Evolutionary conservation across 1,140 invertebrate genomes (phyloP), one percentile per base, ranked within the genome.

Genomic region (Rhopalosiphum maidis): DNA sequence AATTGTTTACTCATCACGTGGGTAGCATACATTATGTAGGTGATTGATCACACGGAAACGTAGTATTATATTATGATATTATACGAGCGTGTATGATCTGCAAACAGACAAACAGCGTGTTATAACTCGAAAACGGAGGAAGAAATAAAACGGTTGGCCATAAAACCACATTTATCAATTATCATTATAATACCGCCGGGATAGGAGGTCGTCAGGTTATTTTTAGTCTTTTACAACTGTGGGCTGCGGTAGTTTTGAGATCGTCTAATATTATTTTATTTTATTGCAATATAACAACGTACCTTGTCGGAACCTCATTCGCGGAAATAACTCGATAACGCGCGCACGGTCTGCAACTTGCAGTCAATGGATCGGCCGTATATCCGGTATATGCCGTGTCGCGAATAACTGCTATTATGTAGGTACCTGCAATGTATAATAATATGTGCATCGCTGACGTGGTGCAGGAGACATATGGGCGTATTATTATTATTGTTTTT

Each of bases 141-240:
- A 23, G 5, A 55, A 55, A 55, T 55, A 89, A 54, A 89, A 55
- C 23, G n/a, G 51, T 55, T 37, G 22, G 89, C 5, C 89, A 43
- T 68, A 60, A 90, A 68, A 90, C 89, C 89, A 35, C 89, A 43
- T 90, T 68, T 68, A 90, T 90, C 89, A 68, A 60, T 90, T 68
- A 89, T 30, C 86, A 30, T n/a, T 87, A 60, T 77, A n/a, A 77
- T 77, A 77, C 30, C 60, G 4, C 37, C 23, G 37, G 89, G 15
- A 68, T 68, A 90, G 30, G 5, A 41, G 89, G 37, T 90, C 89
- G 89, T 68, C 68, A 90, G 11, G 89, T 68, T 51, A 2, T 90
- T 90, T 90, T 77, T 77, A 77, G n/a, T n/a, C 0, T 77, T 77
- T 77, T 90, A 90, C 89, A 68, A 90, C 89, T 30, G 30, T 1